Evolutionary conservation across 2,113 vertebrate genomes (phyloP), one percentile per base, ranked within the genome.

Genomic region (Typhlomys cinereus): DNA sequence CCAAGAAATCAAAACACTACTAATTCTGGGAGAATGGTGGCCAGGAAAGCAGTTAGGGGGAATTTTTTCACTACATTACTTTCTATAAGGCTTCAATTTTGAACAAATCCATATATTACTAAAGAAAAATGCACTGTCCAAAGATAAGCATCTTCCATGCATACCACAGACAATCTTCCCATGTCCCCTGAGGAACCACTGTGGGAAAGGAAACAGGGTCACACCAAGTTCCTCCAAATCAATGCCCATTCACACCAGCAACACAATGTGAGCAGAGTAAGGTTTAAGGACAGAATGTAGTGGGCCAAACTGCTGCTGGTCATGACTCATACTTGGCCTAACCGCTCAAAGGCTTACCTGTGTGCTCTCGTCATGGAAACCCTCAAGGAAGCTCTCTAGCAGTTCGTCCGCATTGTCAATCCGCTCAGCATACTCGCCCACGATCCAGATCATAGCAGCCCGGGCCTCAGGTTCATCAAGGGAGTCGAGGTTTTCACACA

Each of bases 381-480:
- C 99, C 97, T 99, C 99, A 59, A 99, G 97, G 97, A 99, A 99
- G 97, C 99, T 99, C 97, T 99, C 99, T 85, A 99, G 98, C 82
- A 99, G 98, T 96, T 99, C 99, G 0, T 99, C 99, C 0, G 99
- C 99, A 0, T 99, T 99, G 97, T 99, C 99, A 0, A 99, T 99
- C 62, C 99, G 98, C 97, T 99, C 99, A 0, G 99, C 99, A 0
- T 99, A 99, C 57, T 99, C 99, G 39, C 99, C 99, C 80, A 99
- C 99, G 2, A 99, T 99, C 99, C 99, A 99, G 96, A 99, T 99
- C 99, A 99, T 99, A 96, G 99, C 99, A 0, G 99, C 99, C 3
- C 99, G 97, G 0, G 99, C 99, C 97, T 99, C 99, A 0, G 99
- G 99, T 96, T 99, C 99, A 0, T 99, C 99, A 95, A 99, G 96